These are phyloP conservation scores for Tortrix viridana DNA, from an alignment of 2,888 invertebrate genomes.

Conservation along the genomic window DNA sequence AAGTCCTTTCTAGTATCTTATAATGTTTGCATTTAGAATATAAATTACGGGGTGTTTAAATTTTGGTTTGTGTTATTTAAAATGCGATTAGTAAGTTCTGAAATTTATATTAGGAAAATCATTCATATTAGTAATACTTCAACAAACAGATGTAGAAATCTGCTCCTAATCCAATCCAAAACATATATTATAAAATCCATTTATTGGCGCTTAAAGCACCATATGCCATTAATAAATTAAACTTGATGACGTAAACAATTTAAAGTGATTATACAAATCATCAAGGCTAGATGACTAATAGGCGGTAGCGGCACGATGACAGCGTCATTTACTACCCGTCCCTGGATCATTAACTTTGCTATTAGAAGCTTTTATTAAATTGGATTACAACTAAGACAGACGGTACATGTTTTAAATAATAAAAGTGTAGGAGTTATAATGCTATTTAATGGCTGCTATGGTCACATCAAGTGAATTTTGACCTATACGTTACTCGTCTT, in stretches of 20 bases:
- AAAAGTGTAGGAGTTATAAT: too few species aligned
- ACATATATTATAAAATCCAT: not conserved
- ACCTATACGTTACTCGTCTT: too few species aligned
- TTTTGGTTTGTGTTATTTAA: too few species aligned
- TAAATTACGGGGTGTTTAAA: not conserved
- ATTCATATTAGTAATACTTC: too few species aligned
- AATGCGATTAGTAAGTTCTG: too few species aligned
- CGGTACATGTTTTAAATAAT: too few species aligned
- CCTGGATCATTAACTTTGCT: constrained; percentile 36
- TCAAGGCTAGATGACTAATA: constrained; percentile 68
- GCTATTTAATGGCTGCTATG: too few species aligned
- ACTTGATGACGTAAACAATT: constrained; percentile 47
- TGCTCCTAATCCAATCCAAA: too few species aligned
- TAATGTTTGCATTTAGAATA: not conserved
- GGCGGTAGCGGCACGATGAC: constrained; percentile 66
- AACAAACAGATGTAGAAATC: too few species aligned
- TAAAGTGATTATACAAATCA: constrained; percentile 60
- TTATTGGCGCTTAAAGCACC: not conserved
- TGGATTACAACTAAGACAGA: constrained; percentile 38
- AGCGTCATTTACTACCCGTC: constrained; percentile 69
- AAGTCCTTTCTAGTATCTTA: constrained; percentile 7
- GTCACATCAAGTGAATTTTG: too few species aligned
- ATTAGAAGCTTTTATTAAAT: constrained; percentile 57
- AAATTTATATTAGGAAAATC: too few species aligned
- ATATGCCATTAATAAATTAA: constrained; percentile 20